These are phyloP conservation scores for Ictalurus furcatus DNA, from an alignment of 2,113 vertebrate genomes.

Conservation along the genomic window DNA sequence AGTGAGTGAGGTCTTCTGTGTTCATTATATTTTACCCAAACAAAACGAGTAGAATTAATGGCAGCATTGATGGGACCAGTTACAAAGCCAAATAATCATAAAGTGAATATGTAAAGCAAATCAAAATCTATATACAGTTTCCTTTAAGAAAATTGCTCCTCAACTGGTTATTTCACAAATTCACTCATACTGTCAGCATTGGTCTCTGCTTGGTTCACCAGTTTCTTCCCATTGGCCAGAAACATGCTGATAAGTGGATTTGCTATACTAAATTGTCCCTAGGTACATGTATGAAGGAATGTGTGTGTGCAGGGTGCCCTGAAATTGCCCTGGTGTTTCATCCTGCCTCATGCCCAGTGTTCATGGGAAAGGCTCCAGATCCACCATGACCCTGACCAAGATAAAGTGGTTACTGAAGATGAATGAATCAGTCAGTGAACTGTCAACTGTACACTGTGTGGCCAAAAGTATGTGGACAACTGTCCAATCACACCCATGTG, in stretches of 20 bases:
- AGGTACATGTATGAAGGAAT: neutral
- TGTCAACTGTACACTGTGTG: neutral
- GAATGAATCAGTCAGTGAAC: neutral
- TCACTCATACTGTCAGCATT: neutral
- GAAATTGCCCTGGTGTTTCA: neutral
- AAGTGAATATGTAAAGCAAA: neutral
- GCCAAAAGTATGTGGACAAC: neutral
- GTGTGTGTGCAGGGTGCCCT: neutral
- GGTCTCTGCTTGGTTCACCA: neutral
- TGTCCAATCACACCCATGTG: neutral
- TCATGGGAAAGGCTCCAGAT: neutral
- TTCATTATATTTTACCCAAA: neutral
- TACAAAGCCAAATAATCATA: neutral
- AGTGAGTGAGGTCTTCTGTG: neutral
- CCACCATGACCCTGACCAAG: neutral
- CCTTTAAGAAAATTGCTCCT: neutral
- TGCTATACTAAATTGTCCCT: neutral
- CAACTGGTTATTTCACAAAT: neutral
- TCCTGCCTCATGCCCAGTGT: too few relatives aligned
- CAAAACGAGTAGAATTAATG: neutral
- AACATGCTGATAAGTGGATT: neutral
- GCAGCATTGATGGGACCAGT: neutral
- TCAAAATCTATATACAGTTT: neutral
- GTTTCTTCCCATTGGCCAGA: neutral
- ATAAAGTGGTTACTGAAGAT: neutral